Percentiles rank a stretch among this genome's conserved stretches.
Evolutionary conservation across 2,797 vertebrate genomes (phyloP).

Genomic region (Peromyscus aztecus): DNA sequence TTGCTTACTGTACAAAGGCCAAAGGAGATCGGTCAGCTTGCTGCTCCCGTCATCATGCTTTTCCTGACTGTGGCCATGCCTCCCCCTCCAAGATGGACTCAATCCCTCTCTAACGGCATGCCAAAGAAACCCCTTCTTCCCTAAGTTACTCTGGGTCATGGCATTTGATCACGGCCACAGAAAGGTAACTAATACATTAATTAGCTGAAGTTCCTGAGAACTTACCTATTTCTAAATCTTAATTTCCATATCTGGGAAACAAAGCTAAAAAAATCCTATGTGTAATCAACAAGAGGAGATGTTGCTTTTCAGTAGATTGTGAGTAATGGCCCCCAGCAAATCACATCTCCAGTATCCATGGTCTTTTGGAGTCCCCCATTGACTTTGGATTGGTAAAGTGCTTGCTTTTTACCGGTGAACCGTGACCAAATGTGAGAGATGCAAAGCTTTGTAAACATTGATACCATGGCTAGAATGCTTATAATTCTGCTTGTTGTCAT

Average conservation of each 20-base stretch:
- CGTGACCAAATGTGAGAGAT: background rate
- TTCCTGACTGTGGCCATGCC: background rate
- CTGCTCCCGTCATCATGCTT: background rate
- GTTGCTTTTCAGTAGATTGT: background rate
- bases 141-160: background rate
- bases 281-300: background rate
- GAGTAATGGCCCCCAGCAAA: background rate
- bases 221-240: constrained; percentile 25
- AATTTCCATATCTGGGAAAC: background rate
- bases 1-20: background rate
- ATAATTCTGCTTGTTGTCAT: background rate
- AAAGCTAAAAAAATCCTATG: background rate
- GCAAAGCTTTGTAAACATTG: background rate
- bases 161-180: background rate
- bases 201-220: background rate
- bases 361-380: background rate
- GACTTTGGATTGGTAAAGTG: background rate
- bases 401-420: background rate
- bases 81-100: background rate
- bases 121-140: background rate
- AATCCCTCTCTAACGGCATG: background rate
- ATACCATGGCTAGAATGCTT: background rate
- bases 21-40: background rate
- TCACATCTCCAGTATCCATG: background rate
- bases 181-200: background rate